Evolutionary conservation across 2,797 vertebrate genomes (phyloP).

Genomic region (Phrynocephalus guinanensis): DNA sequence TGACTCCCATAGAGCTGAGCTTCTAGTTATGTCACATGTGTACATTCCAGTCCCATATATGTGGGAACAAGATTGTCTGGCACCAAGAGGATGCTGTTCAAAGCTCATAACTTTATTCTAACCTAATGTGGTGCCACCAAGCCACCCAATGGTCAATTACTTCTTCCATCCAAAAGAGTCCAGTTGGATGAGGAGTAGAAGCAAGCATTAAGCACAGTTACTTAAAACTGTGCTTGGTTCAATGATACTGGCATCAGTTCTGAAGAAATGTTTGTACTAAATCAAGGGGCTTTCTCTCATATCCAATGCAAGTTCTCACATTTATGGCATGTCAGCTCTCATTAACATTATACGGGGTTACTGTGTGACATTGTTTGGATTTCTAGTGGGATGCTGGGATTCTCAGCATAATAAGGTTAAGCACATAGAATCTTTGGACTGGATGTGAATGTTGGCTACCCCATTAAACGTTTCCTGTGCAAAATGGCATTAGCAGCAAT

Average conservation of each 20-base stretch:
- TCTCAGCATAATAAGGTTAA: background rate
- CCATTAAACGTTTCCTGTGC: background rate
- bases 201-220: slow-evolving; percentile 5
- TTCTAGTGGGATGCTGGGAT: background rate
- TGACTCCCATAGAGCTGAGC: background rate
- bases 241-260: slow-evolving; percentile 12
- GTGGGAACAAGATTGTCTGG: background rate
- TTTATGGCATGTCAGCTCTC: slow-evolving; percentile 20
- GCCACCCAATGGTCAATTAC: background rate
- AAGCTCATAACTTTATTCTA: background rate
- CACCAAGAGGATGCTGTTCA: background rate
- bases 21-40: too few species aligned
- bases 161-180: background rate
- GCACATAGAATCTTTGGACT: background rate
- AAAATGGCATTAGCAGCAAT: background rate
- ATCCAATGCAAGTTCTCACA: background rate
- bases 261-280: slow-evolving; percentile 9
- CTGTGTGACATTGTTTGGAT: slow-evolving; percentile 17
- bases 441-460: background rate
- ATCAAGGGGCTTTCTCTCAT: background rate
- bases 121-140: background rate
- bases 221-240: slow-evolving; percentile 3
- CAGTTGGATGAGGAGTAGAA: background rate
- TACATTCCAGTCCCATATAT: too few species aligned
- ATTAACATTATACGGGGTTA: slow-evolving; percentile 5